Conservation (phyloP, 2,113 vertebrate species). For the Ophthalmolycus amberensis region DNA sequence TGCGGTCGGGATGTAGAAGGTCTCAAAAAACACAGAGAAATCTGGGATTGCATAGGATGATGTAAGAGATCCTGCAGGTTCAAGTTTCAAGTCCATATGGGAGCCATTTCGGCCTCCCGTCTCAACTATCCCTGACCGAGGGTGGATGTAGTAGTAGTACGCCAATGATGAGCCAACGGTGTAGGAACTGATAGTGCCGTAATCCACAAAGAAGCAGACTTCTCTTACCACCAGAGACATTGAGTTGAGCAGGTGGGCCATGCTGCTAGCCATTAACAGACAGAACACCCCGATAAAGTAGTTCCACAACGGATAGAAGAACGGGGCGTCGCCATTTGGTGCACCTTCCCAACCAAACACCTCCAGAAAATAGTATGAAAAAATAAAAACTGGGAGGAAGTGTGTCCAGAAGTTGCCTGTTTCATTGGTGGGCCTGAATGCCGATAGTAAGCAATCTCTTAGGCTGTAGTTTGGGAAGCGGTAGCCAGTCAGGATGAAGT, state of each 20-base stretch:
- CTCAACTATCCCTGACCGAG: conserved; percentile 70
- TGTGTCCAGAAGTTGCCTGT: conserved; percentile 88
- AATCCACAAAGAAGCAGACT: conserved; percentile 87
- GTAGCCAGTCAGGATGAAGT: conserved; percentile 85
- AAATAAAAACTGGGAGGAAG: conserved; percentile 85
- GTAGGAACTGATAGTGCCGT: conserved; percentile 85
- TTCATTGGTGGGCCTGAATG: conserved; percentile 85
- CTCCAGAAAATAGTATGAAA: conserved; percentile 79
- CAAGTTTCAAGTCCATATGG: not conserved
- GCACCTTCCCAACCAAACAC: conserved; percentile 78
- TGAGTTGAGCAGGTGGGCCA: conserved; percentile 86
- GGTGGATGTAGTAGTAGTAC: conserved; percentile 85
- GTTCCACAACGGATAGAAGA: conserved; percentile 85
- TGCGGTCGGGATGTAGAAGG: conserved; percentile 81
- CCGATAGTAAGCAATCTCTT: conserved; percentile 83
- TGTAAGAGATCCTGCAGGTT: not conserved
- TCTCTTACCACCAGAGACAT: conserved; percentile 85
- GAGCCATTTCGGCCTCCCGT: conserved; percentile 43
- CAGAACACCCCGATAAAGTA: conserved; percentile 84
- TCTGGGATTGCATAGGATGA: conserved; percentile 39
- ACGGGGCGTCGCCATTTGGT: conserved; percentile 44
- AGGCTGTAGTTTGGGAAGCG: conserved; percentile 85
- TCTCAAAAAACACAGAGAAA: conserved; percentile 74
- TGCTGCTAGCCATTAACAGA: conserved; percentile 84
- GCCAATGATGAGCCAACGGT: conserved; percentile 84